Conservation (phyloP, 1,140 invertebrate genomes). For the Dolichoris vasculosae region DNA sequence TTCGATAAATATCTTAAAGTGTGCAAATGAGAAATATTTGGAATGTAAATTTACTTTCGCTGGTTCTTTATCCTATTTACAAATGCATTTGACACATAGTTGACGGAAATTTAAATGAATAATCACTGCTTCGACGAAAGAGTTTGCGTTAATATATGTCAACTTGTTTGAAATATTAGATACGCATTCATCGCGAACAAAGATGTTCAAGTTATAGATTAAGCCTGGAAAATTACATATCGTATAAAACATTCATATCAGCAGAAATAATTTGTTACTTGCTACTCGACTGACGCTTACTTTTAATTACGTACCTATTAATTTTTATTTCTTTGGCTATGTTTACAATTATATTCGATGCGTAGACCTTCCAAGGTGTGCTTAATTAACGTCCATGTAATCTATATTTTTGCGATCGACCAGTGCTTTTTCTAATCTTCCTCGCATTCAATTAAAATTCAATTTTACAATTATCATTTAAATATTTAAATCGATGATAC, state of each 20-base stretch:
- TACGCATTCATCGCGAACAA: not conserved
- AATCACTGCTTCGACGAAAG: not conserved
- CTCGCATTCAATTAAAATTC: not conserved
- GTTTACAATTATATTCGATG: conserved; percentile 1
- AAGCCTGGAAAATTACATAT: conserved; percentile 1
- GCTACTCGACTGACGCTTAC: not conserved
- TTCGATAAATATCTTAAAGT: not conserved
- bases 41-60: not conserved
- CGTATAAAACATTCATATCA: not conserved
- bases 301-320: not conserved
- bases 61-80: not conserved
- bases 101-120: not conserved
- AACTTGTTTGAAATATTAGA: not conserved
- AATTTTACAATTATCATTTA: not conserved
- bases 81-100: not conserved
- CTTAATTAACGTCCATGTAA: not conserved
- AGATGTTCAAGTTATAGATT: not conserved
- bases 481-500: not conserved
- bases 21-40: not conserved
- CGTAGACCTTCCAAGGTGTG: not conserved
- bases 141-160: not conserved
- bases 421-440: not conserved
- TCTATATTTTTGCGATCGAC: not conserved
- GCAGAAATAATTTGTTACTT: not conserved
- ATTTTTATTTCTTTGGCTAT: not conserved